Evolutionary conservation across 2,888 invertebrate genomes (phyloP).

Genomic region (Stenoptilia bipunctidactyla): DNA sequence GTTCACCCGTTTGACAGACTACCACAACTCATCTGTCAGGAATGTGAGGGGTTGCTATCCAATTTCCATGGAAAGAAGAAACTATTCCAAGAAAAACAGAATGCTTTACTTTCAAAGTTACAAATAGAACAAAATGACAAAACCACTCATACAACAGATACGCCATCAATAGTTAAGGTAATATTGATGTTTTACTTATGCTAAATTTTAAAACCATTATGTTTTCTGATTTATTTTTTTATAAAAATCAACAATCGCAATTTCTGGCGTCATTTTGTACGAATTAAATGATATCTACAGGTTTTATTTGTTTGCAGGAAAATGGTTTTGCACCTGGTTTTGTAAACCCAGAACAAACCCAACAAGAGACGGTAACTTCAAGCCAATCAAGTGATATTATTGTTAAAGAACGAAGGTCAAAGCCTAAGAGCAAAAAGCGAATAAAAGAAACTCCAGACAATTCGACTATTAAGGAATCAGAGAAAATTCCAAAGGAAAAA

Average conservation of each 20-base stretch:
- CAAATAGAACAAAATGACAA: conserved; percentile 17
- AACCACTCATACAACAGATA: too few species aligned
- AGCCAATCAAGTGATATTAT: conserved; percentile 16
- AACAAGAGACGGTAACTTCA: conserved; percentile 24
- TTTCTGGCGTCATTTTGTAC: too few species aligned
- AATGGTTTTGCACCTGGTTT: too few species aligned
- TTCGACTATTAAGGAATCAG: too few species aligned
- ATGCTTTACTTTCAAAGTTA: conserved; percentile 23
- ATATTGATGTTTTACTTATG: too few species aligned
- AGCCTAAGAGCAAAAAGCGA: conserved; percentile 6
- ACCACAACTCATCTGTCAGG: conserved; percentile 50
- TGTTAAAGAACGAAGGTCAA: neutral
- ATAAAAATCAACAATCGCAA: too few species aligned
- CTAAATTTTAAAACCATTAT: too few species aligned
- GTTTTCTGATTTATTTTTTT: too few species aligned
- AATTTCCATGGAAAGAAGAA: conserved; percentile 31
- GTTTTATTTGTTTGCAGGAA: too few species aligned
- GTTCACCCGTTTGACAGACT: conserved; percentile 52
- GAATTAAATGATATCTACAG: too few species aligned
- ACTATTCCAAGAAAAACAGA: conserved; percentile 37
- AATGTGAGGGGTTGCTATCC: conserved; percentile 38
- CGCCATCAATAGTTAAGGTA: too few species aligned
- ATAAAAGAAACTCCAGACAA: neutral
- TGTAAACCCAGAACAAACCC: conserved; percentile 9
- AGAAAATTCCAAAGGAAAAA: too few species aligned